Evolutionary conservation across 2,888 invertebrate species (phyloP).

Genomic region (Phorcus lineatus): DNA sequence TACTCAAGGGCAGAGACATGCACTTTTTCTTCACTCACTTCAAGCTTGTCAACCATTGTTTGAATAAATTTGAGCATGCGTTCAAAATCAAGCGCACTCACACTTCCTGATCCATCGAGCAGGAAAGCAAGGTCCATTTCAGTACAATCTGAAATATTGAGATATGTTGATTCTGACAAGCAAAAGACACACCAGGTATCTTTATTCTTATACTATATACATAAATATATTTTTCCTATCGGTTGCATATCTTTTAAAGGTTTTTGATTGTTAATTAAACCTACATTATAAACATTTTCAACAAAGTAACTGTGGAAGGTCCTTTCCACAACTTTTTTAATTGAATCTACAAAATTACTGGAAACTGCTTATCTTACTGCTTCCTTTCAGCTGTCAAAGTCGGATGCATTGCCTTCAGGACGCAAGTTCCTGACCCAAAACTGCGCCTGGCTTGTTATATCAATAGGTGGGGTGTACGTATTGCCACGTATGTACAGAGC

Average conservation of each 20-base stretch:
- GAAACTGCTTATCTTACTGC: too few species aligned
- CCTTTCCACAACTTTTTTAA: too few species aligned
- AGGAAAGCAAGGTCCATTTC: conserved; percentile 39
- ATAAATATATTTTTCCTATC: too few species aligned
- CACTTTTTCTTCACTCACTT: conserved; percentile 12
- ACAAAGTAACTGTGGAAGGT: too few species aligned
- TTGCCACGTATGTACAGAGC: conserved; percentile 37
- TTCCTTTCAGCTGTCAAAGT: neutral
- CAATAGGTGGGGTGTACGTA: neutral
- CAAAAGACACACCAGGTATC: too few species aligned
- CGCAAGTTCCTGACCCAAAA: neutral
- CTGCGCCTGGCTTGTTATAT: neutral
- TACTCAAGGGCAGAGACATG: conserved; percentile 34
- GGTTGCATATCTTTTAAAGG: too few species aligned
- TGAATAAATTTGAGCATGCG: conserved; percentile 35
- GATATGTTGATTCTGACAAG: too few species aligned
- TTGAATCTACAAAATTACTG: too few species aligned
- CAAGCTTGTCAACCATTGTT: conserved; percentile 20
- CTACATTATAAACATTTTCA: too few species aligned
- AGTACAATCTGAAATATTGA: conserved; percentile 23
- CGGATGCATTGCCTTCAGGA: neutral
- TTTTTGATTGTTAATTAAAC: too few species aligned
- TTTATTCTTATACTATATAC: too few species aligned
- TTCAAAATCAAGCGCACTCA: conserved; percentile 29
- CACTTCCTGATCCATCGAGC: conserved; percentile 43